Evolutionary conservation across 2,888 invertebrate genomes (phyloP).

Genomic region (Drosophila cognata): DNA sequence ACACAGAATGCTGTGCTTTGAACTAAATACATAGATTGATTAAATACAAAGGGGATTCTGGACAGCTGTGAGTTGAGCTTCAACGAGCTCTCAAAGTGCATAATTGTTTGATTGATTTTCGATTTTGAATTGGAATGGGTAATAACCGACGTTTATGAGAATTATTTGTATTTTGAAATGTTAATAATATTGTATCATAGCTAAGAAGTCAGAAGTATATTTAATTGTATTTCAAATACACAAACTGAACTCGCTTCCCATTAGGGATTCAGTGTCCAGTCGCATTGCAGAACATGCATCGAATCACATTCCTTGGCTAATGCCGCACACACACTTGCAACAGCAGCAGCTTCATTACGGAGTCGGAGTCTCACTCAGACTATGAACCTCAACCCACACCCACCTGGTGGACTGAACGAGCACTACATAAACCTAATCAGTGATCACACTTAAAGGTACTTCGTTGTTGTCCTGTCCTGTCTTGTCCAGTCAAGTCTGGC

Average conservation of each 20-base stretch:
- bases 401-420: constrained; percentile 37
- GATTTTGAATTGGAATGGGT: neutral
- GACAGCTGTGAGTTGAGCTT: constrained; percentile 5
- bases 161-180: neutral
- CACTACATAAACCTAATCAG: constrained; percentile 68
- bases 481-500: constrained; percentile 47
- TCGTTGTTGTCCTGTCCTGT: constrained; percentile 45
- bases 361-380: neutral
- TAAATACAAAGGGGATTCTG: constrained; percentile 7
- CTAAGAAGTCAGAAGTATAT: neutral
- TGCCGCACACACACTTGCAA: constrained; percentile 16
- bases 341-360: constrained; percentile 47
- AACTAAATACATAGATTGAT: constrained; percentile 15
- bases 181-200: neutral
- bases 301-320: constrained; percentile 38
- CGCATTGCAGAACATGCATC: constrained; percentile 1
- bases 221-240: neutral
- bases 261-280: constrained; percentile 33
- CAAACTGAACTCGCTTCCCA: neutral
- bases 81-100: constrained; percentile 3
- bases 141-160: neutral
- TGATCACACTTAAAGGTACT: constrained; percentile 67
- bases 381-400: constrained; percentile 45
- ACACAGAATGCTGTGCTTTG: neutral
- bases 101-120: neutral